Conservation (phyloP, 2,113 vertebrate species). For the Cebus imitator region DNA sequence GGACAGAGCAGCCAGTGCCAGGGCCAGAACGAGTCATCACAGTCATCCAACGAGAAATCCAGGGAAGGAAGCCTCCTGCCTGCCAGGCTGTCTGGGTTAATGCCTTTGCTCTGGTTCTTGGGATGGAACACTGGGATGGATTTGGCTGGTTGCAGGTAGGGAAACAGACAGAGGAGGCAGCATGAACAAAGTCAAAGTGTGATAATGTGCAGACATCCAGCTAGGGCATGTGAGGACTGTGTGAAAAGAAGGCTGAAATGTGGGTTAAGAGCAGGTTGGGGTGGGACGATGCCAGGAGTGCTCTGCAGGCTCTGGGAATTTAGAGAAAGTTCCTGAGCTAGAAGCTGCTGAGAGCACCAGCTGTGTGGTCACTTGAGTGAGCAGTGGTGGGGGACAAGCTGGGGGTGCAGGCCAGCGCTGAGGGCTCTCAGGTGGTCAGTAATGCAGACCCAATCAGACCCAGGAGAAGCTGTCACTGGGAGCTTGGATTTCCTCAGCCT, state of each 20-base stretch:
- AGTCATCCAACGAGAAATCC: background rate
- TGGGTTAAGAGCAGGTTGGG: background rate
- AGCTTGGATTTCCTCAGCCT: background rate
- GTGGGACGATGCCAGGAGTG: background rate
- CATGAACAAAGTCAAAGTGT: background rate
- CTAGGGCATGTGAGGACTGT: background rate
- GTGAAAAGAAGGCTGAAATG: background rate
- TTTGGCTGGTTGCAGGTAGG: background rate
- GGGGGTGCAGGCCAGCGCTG: background rate
- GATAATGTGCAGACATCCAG: background rate
- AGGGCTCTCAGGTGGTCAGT: background rate
- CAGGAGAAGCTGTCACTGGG: background rate
- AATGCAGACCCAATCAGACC: background rate
- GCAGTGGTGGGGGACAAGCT: fast-evolving
- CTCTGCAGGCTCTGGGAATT: background rate
- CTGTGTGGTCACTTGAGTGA: background rate
- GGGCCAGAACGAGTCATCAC: background rate
- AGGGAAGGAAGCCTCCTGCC: background rate
- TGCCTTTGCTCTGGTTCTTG: background rate
- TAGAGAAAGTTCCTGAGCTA: background rate
- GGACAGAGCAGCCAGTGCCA: background rate
- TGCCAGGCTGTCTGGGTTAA: background rate
- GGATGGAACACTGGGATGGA: background rate
- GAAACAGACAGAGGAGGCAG: background rate
- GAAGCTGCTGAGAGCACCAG: background rate